phyloP scores from a whole-genome alignment of 2,113 vertebrate species.

The Cavia porcellus region DNA sequence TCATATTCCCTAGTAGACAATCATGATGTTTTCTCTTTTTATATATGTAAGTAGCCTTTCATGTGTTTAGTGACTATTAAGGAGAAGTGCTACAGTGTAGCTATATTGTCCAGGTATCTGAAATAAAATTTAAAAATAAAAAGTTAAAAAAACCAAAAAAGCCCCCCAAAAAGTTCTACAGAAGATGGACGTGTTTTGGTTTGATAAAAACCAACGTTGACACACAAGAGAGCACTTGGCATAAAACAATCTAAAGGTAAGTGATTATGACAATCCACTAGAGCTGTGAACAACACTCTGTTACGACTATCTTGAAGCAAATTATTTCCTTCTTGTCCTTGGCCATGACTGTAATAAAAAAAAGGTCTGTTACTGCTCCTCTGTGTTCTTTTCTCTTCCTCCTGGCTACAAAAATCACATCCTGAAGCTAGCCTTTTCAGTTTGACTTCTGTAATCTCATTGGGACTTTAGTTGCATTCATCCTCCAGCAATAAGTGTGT shows the following conservation, averaged over 20 bases:
- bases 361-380: not conserved
- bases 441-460: not conserved
- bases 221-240: constrained; percentile 19
- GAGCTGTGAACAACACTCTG: not conserved
- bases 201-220: constrained; percentile 33
- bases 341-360: not conserved
- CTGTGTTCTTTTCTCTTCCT: constrained; percentile 26
- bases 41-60: constrained; percentile 62
- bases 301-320: constrained; percentile 37
- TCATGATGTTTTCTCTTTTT: constrained; percentile 59
- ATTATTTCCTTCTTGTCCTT: constrained; percentile 32
- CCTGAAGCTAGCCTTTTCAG: not conserved
- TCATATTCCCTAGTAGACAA: constrained; percentile 68
- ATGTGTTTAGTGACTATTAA: constrained; percentile 48
- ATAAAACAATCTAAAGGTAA: constrained; percentile 41
- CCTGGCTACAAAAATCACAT: not conserved
- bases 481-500: not conserved
- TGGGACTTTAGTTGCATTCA: not conserved
- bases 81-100: constrained; percentile 42
- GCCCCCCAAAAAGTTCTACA: constrained; percentile 61
- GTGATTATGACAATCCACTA: not conserved
- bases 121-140: constrained; percentile 74
- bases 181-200: constrained; percentile 34
- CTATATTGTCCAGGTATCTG: constrained; percentile 48
- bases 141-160: constrained; percentile 33